Conservation (phyloP, 2,797 vertebrate genomes). For the Schizothorax lantsangensis region DNA sequence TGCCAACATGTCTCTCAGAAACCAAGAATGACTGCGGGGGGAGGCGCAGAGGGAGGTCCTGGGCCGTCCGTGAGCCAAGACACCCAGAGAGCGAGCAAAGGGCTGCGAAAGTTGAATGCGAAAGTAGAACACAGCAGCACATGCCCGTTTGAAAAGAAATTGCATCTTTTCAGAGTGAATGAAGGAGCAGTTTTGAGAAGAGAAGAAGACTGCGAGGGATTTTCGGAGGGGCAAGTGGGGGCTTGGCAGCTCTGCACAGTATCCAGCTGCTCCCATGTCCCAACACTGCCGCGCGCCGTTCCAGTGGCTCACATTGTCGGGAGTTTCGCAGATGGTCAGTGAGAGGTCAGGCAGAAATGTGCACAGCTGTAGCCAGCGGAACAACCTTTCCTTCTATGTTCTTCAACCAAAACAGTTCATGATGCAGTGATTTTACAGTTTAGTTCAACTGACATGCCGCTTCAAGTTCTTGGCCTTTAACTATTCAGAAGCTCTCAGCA, state of each 20-base stretch:
- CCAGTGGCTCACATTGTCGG: constrained; percentile 7
- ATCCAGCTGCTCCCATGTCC: constrained; percentile 43
- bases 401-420: not conserved
- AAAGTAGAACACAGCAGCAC: constrained; percentile 25
- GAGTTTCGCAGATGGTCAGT: constrained; percentile 44
- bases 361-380: not conserved
- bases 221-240: constrained; percentile 28
- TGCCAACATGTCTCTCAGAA: constrained; percentile 49
- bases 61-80: constrained; percentile 17
- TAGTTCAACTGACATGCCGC: not conserved
- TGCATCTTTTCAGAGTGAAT: constrained; percentile 28
- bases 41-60: constrained; percentile 2
- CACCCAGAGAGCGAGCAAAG: constrained; percentile 36
- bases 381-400: constrained; percentile 16
- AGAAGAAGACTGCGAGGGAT: constrained; percentile 17
- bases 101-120: constrained; percentile 29
- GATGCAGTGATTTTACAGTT: not conserved
- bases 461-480: not conserved
- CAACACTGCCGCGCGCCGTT: not conserved
- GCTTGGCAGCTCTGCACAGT: constrained; percentile 28
- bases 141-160: constrained; percentile 14
- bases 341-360: constrained; percentile 28
- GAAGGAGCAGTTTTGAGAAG: constrained; percentile 19
- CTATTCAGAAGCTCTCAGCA: not conserved
- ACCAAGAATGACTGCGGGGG: constrained; percentile 12